Evolutionary conservation across 2,113 vertebrate species (phyloP), one percentile per base, ranked within the genome.

Genomic region (Catharus minimus): DNA sequence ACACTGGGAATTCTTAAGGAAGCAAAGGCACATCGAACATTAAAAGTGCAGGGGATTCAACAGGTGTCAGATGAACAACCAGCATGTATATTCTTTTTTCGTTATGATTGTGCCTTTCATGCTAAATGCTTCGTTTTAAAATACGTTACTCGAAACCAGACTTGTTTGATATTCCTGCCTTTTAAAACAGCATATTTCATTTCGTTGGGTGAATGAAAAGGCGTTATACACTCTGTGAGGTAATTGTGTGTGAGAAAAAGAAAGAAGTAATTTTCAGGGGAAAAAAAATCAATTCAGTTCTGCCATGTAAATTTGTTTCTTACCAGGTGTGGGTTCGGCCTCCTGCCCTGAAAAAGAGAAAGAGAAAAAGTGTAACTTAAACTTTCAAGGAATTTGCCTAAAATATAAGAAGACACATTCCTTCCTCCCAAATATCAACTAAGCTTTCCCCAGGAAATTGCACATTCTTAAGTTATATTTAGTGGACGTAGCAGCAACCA

Each of bases 291-390:
- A 52, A 7, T 49, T 18, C 5, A 86, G 52, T 67, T 49, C 52
- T 79, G 50, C 71, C 38, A 46, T 13, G 15, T n/a, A 71, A 92
- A 87, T 66, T 66, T 24, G 50, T 90, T 92, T 86, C 97, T 98
- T 97, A 98, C 97, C 96, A 74, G 4, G 0, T 47, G 1, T 18
- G 13, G 7, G 0, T 13, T 2, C 0, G 2, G 0, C 0, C 17
- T 32, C 7, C 15, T 5, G 23, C 90, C 91, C 95, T 95, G 27
- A 93, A 96, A 95, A 89, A 87, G 4, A 82, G 44, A 94, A 30
- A 50, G 7, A 77, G 24, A 82, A 44, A 65, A 83, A 46, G 14
- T 5, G 7, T 62, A 50, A 62, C 32, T 88, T 62, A 79, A 82
- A 65, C 33, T 73, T 79, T 24, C 21, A 66, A 61, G n/a, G 53